Evolutionary conservation across 2,888 invertebrate species (phyloP).

Genomic region (Eugnorisma glareosa): DNA sequence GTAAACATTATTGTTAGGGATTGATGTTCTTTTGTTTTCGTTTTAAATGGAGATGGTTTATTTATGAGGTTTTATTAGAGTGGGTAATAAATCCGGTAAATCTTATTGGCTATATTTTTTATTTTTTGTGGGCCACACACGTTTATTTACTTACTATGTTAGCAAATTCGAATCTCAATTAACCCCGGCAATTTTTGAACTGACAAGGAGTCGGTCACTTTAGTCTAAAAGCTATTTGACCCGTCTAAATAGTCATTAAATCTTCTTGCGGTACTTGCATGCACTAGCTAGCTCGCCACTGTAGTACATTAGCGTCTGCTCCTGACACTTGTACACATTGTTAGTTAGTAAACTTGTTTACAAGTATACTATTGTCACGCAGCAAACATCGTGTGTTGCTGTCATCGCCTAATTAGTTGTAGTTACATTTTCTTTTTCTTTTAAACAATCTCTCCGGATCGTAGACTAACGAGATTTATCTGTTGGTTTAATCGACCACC

Average conservation of each 20-base stretch:
- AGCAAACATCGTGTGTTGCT: constrained; percentile 13
- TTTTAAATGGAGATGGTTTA: constrained; percentile 50
- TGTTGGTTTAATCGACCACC: neutral
- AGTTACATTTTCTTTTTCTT: neutral
- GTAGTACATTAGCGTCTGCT: neutral
- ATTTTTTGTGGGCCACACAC: constrained; percentile 6
- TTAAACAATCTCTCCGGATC: neutral
- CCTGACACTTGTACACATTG: neutral
- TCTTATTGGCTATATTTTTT: neutral
- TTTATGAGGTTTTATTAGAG: constrained; percentile 53
- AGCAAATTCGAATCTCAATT: neutral
- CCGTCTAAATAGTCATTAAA: no score
- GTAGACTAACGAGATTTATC: neutral
- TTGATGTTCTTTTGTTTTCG: constrained; percentile 47
- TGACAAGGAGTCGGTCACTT: neutral
- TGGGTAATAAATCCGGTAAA: constrained; percentile 16
- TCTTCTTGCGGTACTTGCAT: neutral
- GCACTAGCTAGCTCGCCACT: neutral
- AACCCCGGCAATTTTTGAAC: neutral
- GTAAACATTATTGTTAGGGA: constrained; percentile 65
- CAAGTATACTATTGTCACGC: neutral
- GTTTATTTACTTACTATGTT: neutral
- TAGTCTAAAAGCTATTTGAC: neutral
- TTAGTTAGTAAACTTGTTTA: neutral
- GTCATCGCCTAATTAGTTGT: neutral